A percentile compares a stretch with the other conserved stretches of the same genome.
These are phyloP conservation scores for Heliangelus exortis DNA, from an alignment of 2,797 vertebrate species.

Conservation along the genomic window DNA sequence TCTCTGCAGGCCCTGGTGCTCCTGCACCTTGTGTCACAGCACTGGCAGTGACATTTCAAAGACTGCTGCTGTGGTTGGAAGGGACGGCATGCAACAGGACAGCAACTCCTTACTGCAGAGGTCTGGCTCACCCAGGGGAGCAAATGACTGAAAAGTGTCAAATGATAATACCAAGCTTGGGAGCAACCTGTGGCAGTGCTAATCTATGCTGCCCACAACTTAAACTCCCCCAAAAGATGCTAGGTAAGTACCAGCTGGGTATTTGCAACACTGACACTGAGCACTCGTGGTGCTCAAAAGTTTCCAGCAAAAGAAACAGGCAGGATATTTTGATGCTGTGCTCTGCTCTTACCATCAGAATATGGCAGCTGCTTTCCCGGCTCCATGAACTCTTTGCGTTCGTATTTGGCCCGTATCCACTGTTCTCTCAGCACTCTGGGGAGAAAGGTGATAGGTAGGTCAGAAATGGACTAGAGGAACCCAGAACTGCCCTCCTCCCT, in stretches of 20 bases:
- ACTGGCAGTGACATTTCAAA: neutral
- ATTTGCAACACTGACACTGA: neutral
- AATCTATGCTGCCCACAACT: neutral
- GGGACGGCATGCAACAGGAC: neutral
- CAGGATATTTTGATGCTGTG: neutral
- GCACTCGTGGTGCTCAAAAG: neutral
- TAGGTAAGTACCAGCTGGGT: neutral
- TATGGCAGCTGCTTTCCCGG: conserved; percentile 72
- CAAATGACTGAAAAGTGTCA: neutral
- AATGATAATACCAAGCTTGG: neutral
- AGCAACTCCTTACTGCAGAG: neutral
- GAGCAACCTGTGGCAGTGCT: neutral
- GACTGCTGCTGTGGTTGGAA: neutral
- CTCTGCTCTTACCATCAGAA: conserved; percentile 79
- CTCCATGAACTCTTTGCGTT: conserved; percentile 86
- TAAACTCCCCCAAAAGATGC: neutral
- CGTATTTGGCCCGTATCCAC: conserved; percentile 91
- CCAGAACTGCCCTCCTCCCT: neutral
- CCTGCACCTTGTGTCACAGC: neutral
- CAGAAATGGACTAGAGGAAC: neutral
- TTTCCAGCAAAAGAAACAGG: neutral
- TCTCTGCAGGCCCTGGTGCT: neutral
- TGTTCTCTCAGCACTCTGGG: conserved; percentile 88
- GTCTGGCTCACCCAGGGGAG: neutral
- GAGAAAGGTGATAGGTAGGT: neutral